A percentile compares a stretch with the other conserved stretches of the same genome.
Evolutionary conservation across 2,888 invertebrate genomes (phyloP).

Genomic region (Parelbella ahira): DNA sequence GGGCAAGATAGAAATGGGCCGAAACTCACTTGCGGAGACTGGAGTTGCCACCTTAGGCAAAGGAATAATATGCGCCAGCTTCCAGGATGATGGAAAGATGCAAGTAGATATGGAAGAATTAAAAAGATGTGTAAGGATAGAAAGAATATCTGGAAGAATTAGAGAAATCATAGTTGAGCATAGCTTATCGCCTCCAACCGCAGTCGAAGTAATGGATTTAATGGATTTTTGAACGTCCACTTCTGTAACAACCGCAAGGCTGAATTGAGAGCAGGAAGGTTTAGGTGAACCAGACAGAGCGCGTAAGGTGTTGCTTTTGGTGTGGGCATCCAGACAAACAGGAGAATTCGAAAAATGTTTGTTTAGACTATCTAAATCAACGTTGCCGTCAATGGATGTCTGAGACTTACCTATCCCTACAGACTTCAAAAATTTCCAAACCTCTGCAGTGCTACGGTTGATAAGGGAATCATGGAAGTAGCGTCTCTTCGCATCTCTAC

Average conservation of each 20-base stretch:
- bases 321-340: not conserved
- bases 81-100: too few relatives aligned
- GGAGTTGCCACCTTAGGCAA: too few relatives aligned
- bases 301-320: not conserved
- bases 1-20: too few relatives aligned
- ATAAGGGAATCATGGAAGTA: conserved; percentile 2
- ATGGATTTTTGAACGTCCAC: conserved; percentile 5
- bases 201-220: not conserved
- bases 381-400: not conserved
- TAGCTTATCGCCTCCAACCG: not conserved
- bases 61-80: too few relatives aligned
- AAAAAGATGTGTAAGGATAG: too few relatives aligned
- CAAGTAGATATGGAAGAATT: too few relatives aligned
- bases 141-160: too few relatives aligned
- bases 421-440: conserved; percentile 5
- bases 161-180: too few relatives aligned
- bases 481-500: conserved; percentile 6
- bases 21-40: too few relatives aligned
- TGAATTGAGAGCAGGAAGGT: not conserved
- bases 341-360: conserved; percentile 6
- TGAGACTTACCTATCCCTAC: conserved; percentile 1
- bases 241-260: not conserved
- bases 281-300: not conserved
- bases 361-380: conserved; percentile 8
- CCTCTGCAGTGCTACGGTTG: not conserved